phyloP scores from a whole-genome alignment of 2,888 invertebrate genomes.

The Lepidochrysops patricia region DNA sequence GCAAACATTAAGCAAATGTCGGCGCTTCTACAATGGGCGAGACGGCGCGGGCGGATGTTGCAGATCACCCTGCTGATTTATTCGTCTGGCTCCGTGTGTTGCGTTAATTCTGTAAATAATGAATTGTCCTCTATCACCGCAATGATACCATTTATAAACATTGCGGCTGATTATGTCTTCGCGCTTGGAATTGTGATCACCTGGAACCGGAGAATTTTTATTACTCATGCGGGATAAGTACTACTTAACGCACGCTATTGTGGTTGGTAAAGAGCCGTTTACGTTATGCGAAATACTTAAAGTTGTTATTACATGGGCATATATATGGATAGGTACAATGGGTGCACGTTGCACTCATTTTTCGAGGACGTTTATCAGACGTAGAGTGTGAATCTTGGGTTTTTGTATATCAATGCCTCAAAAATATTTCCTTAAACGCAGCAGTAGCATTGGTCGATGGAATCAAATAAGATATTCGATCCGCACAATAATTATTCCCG shows the following conservation, averaged over 20 bases:
- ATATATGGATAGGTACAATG: too few relatives aligned
- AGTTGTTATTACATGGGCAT: too few relatives aligned
- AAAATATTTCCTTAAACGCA: background rate
- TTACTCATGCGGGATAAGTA: too few relatives aligned
- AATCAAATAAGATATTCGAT: background rate
- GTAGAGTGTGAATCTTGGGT: too few relatives aligned
- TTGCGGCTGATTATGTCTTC: background rate
- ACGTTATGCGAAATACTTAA: too few relatives aligned
- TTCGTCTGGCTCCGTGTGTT: conserved; percentile 61
- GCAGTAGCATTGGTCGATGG: background rate
- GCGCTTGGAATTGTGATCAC: background rate
- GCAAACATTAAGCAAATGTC: conserved; percentile 43
- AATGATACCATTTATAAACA: conserved; percentile 16
- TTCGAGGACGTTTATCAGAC: too few relatives aligned
- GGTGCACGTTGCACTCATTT: too few relatives aligned
- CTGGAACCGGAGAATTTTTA: background rate
- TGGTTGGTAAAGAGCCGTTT: too few relatives aligned
- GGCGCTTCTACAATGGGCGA: conserved; percentile 43
- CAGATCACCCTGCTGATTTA: conserved; percentile 66
- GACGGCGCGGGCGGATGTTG: conserved; percentile 65
- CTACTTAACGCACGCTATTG: too few relatives aligned
- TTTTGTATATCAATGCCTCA: background rate
- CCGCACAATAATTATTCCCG: background rate
- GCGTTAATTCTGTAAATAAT: conserved; percentile 59
- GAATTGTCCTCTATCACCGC: conserved; percentile 37